Evolutionary conservation across 2,888 invertebrate genomes (phyloP), one percentile per base, ranked within the genome.

Genomic region (Gortyna flavago): DNA sequence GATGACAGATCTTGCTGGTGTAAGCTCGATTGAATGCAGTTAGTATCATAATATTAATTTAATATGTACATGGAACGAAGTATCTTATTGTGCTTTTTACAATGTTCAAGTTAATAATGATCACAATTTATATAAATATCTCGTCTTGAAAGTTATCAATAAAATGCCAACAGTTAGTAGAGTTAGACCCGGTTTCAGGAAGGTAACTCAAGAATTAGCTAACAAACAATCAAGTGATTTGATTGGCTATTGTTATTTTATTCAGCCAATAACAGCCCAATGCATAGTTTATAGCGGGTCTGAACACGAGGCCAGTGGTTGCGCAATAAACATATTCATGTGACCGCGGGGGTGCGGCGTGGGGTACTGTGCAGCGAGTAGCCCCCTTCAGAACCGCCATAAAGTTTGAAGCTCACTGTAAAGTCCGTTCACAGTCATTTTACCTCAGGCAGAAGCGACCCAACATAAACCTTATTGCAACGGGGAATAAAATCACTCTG

Each of bases 1-100:
- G 90, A 92, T 91, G 90, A 91, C 91, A 93, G 91, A 92, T 92
- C 92, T 92, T 76, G 87, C 84, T 78, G 75, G 79, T 75, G 70
- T 87, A 89, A 88, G 89, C 88, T 89, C 88, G 80, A 82, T 83
- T 82, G 35, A 67, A 83, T 76, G 83, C 81, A 75, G 72, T 80
- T 82, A 88, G 79, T 75, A 72, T 70, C 66, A 80, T 75, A 77
- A 81, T 76, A 84, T 76, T 73, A 80, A 78, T 85, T 73, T 85
- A 83, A 81, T 88, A 88, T 88, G 65, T 88, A 88, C 88, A 88
- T 72, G 77, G 79, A 77, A 76, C 83, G 51, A 85, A 77, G 75
- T 85, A 76, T 71, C 65, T 76, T 74, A 75, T 81, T 86, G 87
- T 86, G 87, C 80, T 85, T 86, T 83, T 81, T 85, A 87, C 84